phyloP scores from a whole-genome alignment of 2,888 invertebrate species.

The Nomada ruficornis region DNA sequence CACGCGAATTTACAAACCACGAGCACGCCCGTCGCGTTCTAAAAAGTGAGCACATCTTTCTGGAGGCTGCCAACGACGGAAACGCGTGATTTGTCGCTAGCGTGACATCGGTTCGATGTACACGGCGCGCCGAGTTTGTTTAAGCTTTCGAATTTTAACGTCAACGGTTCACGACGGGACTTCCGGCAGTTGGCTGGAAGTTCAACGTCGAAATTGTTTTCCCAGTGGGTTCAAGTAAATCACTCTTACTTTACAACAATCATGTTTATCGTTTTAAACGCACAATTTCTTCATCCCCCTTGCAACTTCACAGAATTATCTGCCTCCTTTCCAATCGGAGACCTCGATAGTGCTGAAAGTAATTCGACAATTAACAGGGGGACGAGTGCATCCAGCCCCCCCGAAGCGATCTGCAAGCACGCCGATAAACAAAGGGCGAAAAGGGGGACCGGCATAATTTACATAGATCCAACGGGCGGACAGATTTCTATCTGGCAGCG shows the following conservation, averaged over 20 bases:
- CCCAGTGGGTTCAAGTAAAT: no score
- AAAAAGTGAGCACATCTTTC: neutral
- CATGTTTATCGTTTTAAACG: no score
- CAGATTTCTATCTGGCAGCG: conserved; percentile 43
- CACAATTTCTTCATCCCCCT: no score
- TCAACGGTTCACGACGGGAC: no score
- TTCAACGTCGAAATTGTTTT: no score
- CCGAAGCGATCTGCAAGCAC: neutral
- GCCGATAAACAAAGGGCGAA: conserved; percentile 13
- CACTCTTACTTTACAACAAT: no score
- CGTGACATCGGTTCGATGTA: no score
- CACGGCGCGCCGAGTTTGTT: no score
- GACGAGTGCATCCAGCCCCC: neutral
- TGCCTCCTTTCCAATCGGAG: neutral
- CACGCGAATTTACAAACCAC: conserved; percentile 63
- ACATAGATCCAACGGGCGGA: conserved; percentile 41
- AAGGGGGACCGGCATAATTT: conserved; percentile 33
- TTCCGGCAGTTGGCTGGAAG: no score
- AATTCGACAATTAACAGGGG: neutral
- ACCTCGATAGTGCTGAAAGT: neutral
- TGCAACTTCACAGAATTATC: no score
- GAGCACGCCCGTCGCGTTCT: conserved; percentile 35
- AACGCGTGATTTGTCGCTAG: neutral
- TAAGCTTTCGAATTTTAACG: no score
- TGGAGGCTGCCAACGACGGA: neutral